phyloP scores from a whole-genome alignment of 2,113 vertebrate species.

The Picathartes gymnocephalus region DNA sequence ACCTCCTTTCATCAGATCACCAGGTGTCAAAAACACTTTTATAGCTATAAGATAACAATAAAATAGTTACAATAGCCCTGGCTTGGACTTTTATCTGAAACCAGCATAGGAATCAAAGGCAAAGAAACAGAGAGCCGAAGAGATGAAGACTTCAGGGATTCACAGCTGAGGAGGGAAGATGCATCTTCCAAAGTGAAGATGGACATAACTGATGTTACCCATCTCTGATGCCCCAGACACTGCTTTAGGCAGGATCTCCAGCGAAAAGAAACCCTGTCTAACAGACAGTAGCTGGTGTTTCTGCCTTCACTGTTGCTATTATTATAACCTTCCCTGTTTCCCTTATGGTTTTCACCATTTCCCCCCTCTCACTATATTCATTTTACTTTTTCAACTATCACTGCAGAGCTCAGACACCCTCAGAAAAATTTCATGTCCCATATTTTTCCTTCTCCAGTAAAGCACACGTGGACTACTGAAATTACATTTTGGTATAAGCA shows the following conservation, averaged over 20 bases:
- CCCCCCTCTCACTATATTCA: not conserved
- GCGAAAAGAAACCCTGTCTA: not conserved
- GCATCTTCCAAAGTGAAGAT: not conserved
- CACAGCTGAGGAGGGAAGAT: not conserved
- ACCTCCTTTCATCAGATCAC: not conserved
- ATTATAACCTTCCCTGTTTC: not conserved
- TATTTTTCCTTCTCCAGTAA: not conserved
- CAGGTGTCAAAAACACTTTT: not conserved
- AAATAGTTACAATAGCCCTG: not conserved
- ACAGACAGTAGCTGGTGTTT: not conserved
- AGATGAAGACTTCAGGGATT: not conserved
- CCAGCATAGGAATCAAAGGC: not conserved
- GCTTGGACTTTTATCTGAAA: not conserved
- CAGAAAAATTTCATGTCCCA: not conserved
- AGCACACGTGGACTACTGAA: fast-evolving
- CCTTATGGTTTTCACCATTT: not conserved
- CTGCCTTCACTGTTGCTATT: not conserved
- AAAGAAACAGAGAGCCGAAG: not conserved
- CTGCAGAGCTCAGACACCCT: not conserved
- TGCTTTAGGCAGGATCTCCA: not conserved
- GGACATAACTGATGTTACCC: not conserved
- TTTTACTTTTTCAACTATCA: not conserved
- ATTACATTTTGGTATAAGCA: not conserved
- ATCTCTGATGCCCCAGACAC: not conserved
- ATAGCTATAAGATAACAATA: not conserved